Base-by-base conservation (phyloP, 2,888 invertebrate genomes). In the Dioctria linearis region DNA sequence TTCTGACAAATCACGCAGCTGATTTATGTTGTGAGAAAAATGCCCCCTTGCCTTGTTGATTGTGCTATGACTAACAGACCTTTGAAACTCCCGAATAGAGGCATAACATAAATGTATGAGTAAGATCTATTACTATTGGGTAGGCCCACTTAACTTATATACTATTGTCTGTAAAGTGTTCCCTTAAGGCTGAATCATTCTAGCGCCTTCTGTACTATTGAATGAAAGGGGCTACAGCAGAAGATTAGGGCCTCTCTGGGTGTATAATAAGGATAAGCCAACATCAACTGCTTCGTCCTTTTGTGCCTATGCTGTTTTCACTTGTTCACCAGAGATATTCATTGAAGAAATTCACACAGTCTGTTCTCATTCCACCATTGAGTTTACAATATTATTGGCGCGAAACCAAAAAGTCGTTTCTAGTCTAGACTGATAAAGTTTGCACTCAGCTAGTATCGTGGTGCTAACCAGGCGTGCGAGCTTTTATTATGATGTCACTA, bases 71-170 rank as follows among this genome's bases (percentile, higher is more conserved):
- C 73, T 73, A 73, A 73, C 73, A 42, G 73, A 57, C 25, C 25
- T 73, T 73, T 54, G 51, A 59, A 59, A 69, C 69, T 69, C 43
- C 42, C 66, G 37, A 61, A 61, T 61, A 61, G 61, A n/a, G 51
- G 11, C 11, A 11, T 39, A 25, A 40, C 43, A 13, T n/a, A 54
- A 54, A 37, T 46, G 59, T 73, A 57, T 59, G 73, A 73, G 73
- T 57, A 73, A 73, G 59, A 73, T 57, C 73, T 73, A 73, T 73
- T 73, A 73, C 73, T 59, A 73, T 73, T 73, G 73, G 73, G 73
- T 43, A 73, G 73, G 73, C 73, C 59, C 73, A 73, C 57, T 59
- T 25, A 25, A 25, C 25, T 25, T 54, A 59, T 54, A 42, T 59
- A 39, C 42, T 4, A 46, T 5, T 65, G 13, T 11, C 57, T 40